These are phyloP conservation scores for Haliclona indistincta DNA, from an alignment of 37 sponge, comb jelly and placozoan genomes.

Conservation along the genomic window DNA sequence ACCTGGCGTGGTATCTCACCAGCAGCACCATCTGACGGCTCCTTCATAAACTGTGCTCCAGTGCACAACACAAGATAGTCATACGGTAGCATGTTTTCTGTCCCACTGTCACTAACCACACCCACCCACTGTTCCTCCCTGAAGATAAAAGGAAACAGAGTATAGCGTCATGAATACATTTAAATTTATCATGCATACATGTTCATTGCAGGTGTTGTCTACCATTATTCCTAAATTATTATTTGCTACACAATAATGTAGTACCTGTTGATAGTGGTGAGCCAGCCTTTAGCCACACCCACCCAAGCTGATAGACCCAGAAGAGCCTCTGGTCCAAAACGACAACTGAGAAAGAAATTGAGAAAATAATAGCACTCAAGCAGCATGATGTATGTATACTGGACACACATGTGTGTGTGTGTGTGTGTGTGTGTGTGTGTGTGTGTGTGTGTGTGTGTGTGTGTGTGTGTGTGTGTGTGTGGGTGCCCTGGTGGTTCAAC, in stretches of 20 bases:
- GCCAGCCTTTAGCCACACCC: slow-evolving; percentile 41
- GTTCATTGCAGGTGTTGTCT: neutral
- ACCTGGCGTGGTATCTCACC: too few species aligned
- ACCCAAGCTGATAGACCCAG: slow-evolving; percentile 71
- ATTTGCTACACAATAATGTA: too few species aligned
- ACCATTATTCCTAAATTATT: too few species aligned
- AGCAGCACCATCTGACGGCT: too few species aligned
- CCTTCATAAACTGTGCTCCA: slow-evolving; percentile 63
- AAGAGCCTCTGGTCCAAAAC: slow-evolving; percentile 1
- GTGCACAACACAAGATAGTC: slow-evolving; percentile 77
- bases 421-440: too few species aligned
- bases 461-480: too few species aligned
- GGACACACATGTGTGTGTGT: too few species aligned
- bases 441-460: too few species aligned
- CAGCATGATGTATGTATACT: too few species aligned
- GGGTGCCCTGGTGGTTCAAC: too few species aligned
- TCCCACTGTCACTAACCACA: slow-evolving; percentile 24
- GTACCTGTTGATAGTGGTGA: slow-evolving; percentile 61
- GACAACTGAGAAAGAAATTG: slow-evolving; percentile 14
- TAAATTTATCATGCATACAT: neutral
- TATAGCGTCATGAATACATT: neutral
- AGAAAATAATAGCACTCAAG: too few species aligned
- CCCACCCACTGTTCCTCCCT: slow-evolving; percentile 50
- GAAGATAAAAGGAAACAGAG: slow-evolving; percentile 6
- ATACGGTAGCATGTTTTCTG: slow-evolving; percentile 47